Evolutionary conservation across 2,113 vertebrate species (phyloP), one percentile per base, ranked within the genome.

Genomic region (Chionodraco myersi): DNA sequence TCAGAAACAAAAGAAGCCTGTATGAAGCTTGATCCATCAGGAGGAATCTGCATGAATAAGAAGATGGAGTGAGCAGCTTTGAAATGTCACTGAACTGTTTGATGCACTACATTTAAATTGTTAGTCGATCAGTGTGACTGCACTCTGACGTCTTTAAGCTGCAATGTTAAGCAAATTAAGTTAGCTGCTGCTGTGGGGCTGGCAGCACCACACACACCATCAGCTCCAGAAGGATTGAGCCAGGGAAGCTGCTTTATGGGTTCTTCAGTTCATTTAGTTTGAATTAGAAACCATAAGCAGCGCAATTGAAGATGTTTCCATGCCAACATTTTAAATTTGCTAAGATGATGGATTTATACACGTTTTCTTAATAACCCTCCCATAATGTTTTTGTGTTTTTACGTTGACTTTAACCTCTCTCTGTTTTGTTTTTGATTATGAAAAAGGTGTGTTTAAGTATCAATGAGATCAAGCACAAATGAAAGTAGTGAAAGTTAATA

Each of bases 221-320:
- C 48, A n/a, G 54, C 59, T 65, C 14, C 4, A 49, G 13, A 59
- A 6, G 18, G 13, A 70, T 47, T 67, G 45, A n/a, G 9, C 16
- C 21, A 34, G 6, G 10, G 10, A 21, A 70, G 54, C 6, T 11
- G 30, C 5, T 30, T 53, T 4, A 23, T 30, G 0, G 12, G 18
- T 2, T 10, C 6, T 58, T 8, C 9, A 63, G 54, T 77, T 53
- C 0, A 11, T 51, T 30, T 59, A 16, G 23, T 66, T 41, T 72
- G 12, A 64, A 75, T 69, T 68, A 57, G 10, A 83, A 57, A 63
- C 16, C 58, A 45, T 41, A 18, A 15, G 14, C 10, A 60, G 41
- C 3, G 13, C 1, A 56, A 13, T 14, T 4, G 59, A 67, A 2
- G 30, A 57, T 26, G 2, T 26, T 26, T 26, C 26, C 26, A 26